phyloP scores from a whole-genome alignment of 2,113 vertebrate species.

The Sakesphorus luctuosus region DNA sequence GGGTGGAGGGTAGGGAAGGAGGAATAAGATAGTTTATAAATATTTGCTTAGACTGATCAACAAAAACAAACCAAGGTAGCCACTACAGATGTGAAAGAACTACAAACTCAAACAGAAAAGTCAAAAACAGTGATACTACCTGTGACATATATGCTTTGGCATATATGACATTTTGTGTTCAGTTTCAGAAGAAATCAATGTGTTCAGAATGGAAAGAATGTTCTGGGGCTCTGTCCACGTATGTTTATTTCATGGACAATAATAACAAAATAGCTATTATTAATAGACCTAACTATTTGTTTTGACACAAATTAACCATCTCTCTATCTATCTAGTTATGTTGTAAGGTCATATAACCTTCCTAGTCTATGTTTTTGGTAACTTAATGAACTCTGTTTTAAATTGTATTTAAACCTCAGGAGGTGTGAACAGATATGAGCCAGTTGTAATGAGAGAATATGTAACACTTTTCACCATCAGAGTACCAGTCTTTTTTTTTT shows the following conservation, averaged over 20 bases:
- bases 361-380: background rate
- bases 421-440: background rate
- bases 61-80: no score
- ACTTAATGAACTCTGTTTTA: background rate
- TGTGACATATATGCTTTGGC: background rate
- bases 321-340: background rate
- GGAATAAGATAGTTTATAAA: no score
- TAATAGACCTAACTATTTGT: background rate
- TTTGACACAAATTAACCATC: background rate
- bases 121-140: background rate
- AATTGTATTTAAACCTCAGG: background rate
- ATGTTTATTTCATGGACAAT: background rate
- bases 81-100: no score
- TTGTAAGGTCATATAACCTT: background rate
- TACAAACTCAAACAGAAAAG: no score
- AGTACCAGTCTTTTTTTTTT: background rate
- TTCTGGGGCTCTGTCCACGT: background rate
- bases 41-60: no score
- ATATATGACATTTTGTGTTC: background rate
- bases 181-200: background rate
- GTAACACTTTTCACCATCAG: background rate
- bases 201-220: background rate
- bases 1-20: rapidly evolving
- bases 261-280: background rate
- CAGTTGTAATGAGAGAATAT: background rate